Evolutionary conservation across 2,888 invertebrate genomes (phyloP).

Genomic region (Eilema sororculum): DNA sequence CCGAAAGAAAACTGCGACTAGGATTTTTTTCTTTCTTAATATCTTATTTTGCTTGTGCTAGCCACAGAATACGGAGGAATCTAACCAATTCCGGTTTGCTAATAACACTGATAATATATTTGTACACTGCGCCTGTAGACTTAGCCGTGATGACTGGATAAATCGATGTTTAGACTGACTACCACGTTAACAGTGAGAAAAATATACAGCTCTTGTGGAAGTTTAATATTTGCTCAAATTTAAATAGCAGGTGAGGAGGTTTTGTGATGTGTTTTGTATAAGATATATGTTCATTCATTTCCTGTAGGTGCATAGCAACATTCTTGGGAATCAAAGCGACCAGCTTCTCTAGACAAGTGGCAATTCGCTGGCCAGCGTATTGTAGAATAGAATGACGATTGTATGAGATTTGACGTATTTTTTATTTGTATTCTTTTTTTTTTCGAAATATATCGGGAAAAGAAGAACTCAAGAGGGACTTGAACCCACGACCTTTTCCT

Average conservation of each 20-base stretch:
- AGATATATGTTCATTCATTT: background rate
- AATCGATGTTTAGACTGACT: constrained; percentile 1
- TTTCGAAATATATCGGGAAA: too few relatives aligned
- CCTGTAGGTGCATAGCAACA: background rate
- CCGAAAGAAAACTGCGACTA: too few relatives aligned
- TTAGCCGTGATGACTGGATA: background rate
- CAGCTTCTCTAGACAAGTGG: too few relatives aligned
- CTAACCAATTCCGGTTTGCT: background rate
- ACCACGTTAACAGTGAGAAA: background rate
- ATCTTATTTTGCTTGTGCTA: too few relatives aligned
- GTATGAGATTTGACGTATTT: too few relatives aligned
- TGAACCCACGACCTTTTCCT: too few relatives aligned
- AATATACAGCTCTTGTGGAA: background rate
- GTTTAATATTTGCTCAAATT: background rate
- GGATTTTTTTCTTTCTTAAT: too few relatives aligned
- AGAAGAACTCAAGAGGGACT: too few relatives aligned
- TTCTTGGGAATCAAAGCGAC: too few relatives aligned
- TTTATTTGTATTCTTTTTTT: too few relatives aligned
- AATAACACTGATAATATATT: constrained; percentile 2
- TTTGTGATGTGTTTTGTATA: background rate
- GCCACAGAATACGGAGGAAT: constrained; percentile 6
- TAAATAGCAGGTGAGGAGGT: background rate
- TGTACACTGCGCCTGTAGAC: background rate
- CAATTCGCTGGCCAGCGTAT: too few relatives aligned
- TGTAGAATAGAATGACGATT: too few relatives aligned